These are phyloP conservation scores for Podarcis siculus DNA, from an alignment of 2,797 vertebrate species.

Conservation along the genomic window DNA sequence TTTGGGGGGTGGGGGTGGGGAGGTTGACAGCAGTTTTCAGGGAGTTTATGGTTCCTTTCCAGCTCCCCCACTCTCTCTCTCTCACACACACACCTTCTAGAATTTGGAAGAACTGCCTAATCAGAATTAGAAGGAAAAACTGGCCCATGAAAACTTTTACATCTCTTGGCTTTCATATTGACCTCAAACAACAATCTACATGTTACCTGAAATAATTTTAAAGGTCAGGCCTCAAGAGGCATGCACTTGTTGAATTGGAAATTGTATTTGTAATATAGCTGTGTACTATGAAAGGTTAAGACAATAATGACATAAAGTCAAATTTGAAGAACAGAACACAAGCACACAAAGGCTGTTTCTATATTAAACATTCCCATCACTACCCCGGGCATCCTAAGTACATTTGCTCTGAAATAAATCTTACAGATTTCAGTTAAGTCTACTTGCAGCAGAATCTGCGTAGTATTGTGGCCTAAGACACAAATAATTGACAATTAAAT, in stretches of 20 bases:
- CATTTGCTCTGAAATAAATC: background rate
- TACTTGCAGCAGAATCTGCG: background rate
- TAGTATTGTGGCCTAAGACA: background rate
- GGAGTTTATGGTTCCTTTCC: no score
- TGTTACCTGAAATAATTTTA: background rate
- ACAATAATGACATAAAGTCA: background rate
- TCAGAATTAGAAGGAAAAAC: accelerated
- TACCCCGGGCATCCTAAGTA: background rate
- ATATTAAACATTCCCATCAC: background rate
- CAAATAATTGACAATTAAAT: no score
- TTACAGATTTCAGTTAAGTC: background rate
- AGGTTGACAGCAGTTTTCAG: no score
- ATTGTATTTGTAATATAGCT: background rate
- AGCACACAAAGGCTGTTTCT: background rate
- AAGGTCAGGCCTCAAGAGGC: constrained; percentile 2
- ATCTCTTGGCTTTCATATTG: background rate
- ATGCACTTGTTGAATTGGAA: background rate
- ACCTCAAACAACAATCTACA: background rate
- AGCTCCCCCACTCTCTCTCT: no score
- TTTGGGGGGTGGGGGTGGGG: no score
- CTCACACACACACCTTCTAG: background rate
- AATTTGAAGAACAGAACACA: background rate
- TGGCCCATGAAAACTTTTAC: background rate
- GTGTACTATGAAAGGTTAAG: background rate
- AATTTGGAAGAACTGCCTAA: background rate